phyloP scores from a whole-genome alignment of 2,888 invertebrate genomes.

The Crematogaster levior region DNA sequence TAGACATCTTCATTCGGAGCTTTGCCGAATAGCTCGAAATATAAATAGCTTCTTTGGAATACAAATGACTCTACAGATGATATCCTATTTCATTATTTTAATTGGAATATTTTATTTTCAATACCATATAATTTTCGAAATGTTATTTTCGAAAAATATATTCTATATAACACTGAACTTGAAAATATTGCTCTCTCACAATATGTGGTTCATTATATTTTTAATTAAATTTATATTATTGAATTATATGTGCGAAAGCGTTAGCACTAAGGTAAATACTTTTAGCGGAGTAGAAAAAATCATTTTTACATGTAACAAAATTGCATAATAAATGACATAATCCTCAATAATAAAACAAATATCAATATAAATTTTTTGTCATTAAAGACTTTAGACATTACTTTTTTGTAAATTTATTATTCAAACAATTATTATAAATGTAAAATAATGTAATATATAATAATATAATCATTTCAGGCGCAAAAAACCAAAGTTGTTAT shows the following conservation, averaged over 20 bases:
- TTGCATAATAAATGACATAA: not conserved
- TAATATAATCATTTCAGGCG: not conserved
- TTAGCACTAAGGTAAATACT: slow-evolving; percentile 5
- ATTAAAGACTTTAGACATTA: no score
- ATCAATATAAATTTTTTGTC: not conserved
- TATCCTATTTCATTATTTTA: not conserved
- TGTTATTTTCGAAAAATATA: no score
- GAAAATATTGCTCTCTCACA: not conserved
- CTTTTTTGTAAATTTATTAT: not conserved
- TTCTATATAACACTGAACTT: no score
- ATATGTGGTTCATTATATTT: not conserved
- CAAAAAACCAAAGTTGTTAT: not conserved
- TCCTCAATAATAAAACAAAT: not conserved
- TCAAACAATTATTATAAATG: not conserved
- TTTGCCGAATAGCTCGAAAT: not conserved
- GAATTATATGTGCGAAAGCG: slow-evolving; percentile 9
- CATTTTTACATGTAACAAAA: no score
- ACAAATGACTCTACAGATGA: not conserved
- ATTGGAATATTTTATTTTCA: not conserved
- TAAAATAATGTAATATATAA: not conserved
- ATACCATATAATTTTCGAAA: not conserved
- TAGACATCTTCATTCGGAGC: slow-evolving; percentile 8
- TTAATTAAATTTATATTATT: not conserved
- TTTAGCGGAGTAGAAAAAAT: no score
- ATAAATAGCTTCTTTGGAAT: not conserved